These are phyloP conservation scores for Heliconius melpomene DNA, from an alignment of 1,140 invertebrate genomes.

Conservation along the genomic window DNA sequence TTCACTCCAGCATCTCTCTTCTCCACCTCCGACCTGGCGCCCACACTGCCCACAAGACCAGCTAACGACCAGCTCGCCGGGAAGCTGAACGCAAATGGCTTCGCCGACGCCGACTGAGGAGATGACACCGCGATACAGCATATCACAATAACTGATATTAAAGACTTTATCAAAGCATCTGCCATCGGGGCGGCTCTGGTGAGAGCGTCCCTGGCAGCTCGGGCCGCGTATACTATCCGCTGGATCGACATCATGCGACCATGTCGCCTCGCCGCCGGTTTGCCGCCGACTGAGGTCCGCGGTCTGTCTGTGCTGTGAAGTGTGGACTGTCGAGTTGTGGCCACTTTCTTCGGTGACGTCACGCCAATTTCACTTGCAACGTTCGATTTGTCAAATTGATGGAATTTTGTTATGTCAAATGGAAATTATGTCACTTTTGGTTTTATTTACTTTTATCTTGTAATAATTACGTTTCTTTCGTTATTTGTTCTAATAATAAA, in stretches of 20 bases:
- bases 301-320: neutral
- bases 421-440: neutral
- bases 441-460: neutral
- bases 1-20: conserved; percentile 72
- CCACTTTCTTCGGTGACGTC: conserved; percentile 70
- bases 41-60: conserved; percentile 65
- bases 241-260: conserved; percentile 68
- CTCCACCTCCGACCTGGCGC: conserved; percentile 55
- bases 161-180: conserved; percentile 65
- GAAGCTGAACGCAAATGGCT: conserved; percentile 79
- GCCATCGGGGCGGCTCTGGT: conserved; percentile 61
- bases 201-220: conserved; percentile 64
- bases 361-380: conserved; percentile 53
- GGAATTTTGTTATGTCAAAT: neutral
- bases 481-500: too few species aligned
- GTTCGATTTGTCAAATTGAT: neutral
- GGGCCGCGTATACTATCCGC: conserved; percentile 63
- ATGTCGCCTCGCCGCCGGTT: conserved; percentile 47
- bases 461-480: neutral
- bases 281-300: conserved; percentile 42
- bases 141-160: conserved; percentile 67
- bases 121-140: conserved; percentile 72
- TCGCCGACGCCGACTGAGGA: conserved; percentile 72
- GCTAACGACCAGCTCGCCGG: conserved; percentile 73
- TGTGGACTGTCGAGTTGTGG: neutral